Percentiles rank a stretch among this genome's conserved stretches.
These are phyloP conservation scores for Anadara kagoshimensis DNA, from an alignment of 1,140 invertebrate genomes.

Conservation along the genomic window DNA sequence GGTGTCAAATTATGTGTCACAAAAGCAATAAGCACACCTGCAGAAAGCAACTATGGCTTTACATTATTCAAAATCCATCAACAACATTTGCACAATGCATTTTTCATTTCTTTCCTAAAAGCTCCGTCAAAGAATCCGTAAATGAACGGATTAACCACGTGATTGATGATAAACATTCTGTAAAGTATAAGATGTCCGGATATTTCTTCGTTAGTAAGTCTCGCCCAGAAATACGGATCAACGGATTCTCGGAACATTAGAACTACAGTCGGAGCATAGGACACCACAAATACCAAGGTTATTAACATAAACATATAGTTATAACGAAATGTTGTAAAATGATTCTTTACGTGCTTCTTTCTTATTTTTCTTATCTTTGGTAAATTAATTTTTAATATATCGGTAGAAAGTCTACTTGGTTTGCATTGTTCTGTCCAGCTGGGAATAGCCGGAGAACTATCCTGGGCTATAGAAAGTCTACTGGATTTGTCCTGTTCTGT, in stretches of 20 bases:
- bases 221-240: conserved; percentile 7
- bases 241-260: conserved; percentile 33
- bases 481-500: background rate
- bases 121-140: conserved; percentile 35
- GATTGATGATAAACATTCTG: conserved; percentile 38
- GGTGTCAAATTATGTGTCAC: no score
- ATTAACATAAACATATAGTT: conserved; percentile 44
- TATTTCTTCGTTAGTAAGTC: conserved; percentile 1
- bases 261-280: conserved; percentile 25
- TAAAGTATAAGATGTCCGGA: conserved; percentile 26
- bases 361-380: background rate
- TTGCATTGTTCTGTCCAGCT: conserved; percentile 4
- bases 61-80: no score
- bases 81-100: conserved; percentile 13
- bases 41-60: no score
- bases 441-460: background rate
- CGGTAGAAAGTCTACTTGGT: background rate
- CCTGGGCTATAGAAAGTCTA: background rate
- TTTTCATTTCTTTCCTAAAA: conserved; percentile 30
- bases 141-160: conserved; percentile 36
- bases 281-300: conserved; percentile 29
- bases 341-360: conserved; percentile 8
- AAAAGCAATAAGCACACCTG: no score
- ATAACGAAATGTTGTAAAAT: conserved; percentile 28
- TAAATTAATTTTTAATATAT: background rate